Conservation (phyloP, 2,888 invertebrate species). For the Drosophila putrida region DNA sequence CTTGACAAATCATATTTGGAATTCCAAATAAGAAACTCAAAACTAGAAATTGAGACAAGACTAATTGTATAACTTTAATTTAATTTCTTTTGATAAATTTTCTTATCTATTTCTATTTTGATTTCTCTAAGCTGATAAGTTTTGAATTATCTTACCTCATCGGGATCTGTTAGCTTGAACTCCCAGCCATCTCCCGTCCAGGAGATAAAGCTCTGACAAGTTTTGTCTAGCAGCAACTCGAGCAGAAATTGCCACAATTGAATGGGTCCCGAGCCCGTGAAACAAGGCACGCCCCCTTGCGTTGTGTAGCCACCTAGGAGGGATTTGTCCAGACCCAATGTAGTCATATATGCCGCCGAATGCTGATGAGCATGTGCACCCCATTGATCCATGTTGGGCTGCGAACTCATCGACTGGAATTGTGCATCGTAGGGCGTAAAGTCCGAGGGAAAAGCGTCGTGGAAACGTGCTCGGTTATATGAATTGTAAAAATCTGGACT, state of each 20-base stretch:
- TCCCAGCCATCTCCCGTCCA: slow-evolving; percentile 99
- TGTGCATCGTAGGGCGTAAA: slow-evolving; percentile 88
- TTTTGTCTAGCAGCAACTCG: slow-evolving; percentile 97
- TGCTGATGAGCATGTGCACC: slow-evolving; percentile 84
- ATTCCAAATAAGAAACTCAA: too few species aligned
- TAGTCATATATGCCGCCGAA: slow-evolving; percentile 87
- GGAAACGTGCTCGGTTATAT: slow-evolving; percentile 84
- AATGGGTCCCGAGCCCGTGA: slow-evolving; percentile 96
- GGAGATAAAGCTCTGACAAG: slow-evolving; percentile 98
- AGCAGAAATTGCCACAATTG: slow-evolving; percentile 99
- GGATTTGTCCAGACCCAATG: slow-evolving; percentile 85
- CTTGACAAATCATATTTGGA: too few species aligned
- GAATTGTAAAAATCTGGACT: slow-evolving; percentile 81
- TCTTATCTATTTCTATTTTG: too few species aligned
- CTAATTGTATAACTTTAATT: too few species aligned
- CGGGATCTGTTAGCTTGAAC: slow-evolving; percentile 98
- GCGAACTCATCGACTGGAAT: slow-evolving; percentile 91
- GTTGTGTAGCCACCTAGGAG: slow-evolving; percentile 84
- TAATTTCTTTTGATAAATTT: too few species aligned
- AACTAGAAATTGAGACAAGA: too few species aligned
- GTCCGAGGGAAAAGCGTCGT: slow-evolving; percentile 82
- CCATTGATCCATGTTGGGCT: slow-evolving; percentile 87
- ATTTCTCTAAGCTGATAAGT: too few species aligned
- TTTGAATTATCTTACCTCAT: slow-evolving; percentile 87
- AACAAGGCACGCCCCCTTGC: slow-evolving; percentile 86